Base-by-base conservation (phyloP, 2,113 vertebrate genomes). In the Megaleporinus macrocephalus region DNA sequence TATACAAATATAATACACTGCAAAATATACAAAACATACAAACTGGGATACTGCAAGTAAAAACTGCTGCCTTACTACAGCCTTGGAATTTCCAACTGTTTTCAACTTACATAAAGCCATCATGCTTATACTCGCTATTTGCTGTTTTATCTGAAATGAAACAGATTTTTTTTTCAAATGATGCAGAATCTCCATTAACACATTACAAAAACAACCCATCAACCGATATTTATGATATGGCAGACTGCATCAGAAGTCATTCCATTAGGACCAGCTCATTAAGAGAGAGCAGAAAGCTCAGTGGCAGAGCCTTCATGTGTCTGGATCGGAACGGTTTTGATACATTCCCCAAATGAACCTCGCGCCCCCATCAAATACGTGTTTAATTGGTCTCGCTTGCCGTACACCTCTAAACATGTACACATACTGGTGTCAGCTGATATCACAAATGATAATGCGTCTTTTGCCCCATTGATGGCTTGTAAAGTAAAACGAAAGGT, bases 401-500 rank as follows among this genome's bases (percentile, higher is more conserved):
- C 76, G 74, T 72, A 74, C 85, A 70, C 66, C 72, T 81, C 68
- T 59, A 65, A 44, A 85, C 84, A 84, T 27, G 84, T 73, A n/a
- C 75, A 80, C 69, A 49, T 30, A 70, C 71, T 76, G 71, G 61
- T 83, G 66, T 88, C 86, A 88, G 70, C 70, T 84, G 84, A 90
- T 84, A 81, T 83, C 69, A 84, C 79, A 80, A 82, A 80, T 87
- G 73, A 70, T 81, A 87, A 87, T 82, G 84, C 84, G 78, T 86
- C 66, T 85, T 82, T 87, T 79, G 81, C 86, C 73, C 85, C 87
- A 87, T 89, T 87, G 90, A 89, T 88, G 81, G 72, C 79, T 85
- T 65, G 66, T 86, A 90, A 90, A 86, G 84, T 85, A 87, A 73
- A 86, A 87, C 80, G 74, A 83, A 82, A 86, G 92, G 91, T 91